phyloP scores from a whole-genome alignment of 2,797 vertebrate species.

The Propithecus deckenii region DNA sequence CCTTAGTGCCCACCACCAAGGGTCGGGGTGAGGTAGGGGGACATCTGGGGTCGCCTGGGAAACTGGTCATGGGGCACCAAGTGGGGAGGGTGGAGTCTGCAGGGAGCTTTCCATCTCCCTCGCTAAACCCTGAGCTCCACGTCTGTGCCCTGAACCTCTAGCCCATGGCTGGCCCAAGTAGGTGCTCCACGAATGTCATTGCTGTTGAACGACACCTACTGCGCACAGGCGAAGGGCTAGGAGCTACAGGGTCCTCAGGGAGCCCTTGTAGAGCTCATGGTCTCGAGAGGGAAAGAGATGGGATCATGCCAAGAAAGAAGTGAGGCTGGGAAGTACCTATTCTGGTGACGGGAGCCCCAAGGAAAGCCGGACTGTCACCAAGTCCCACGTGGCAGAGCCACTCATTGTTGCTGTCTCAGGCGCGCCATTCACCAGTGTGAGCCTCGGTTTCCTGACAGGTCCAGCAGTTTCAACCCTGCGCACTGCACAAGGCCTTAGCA shows the following conservation, averaged over 20 bases:
- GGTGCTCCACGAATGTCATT: background rate
- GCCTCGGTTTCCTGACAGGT: background rate
- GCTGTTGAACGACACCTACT: background rate
- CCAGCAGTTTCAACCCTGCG: background rate
- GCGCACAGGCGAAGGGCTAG: background rate
- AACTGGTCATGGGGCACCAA: background rate
- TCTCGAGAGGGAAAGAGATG: background rate
- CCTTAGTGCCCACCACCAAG: background rate
- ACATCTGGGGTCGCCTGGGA: background rate
- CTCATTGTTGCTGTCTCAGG: background rate
- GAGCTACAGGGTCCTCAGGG: background rate
- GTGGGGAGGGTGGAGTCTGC: background rate
- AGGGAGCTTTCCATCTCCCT: background rate
- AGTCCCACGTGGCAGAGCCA: background rate
- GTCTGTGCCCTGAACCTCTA: background rate
- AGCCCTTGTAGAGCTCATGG: background rate
- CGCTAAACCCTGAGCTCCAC: background rate
- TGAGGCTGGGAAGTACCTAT: background rate
- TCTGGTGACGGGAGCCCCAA: background rate
- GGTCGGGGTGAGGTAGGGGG: background rate
- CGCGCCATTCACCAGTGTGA: background rate
- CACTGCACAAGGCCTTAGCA: background rate
- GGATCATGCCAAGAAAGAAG: background rate
- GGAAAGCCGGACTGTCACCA: background rate
- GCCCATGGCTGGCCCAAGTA: background rate